Evolutionary conservation across 2,888 invertebrate species (phyloP).

Genomic region (Drosophila colorata): DNA sequence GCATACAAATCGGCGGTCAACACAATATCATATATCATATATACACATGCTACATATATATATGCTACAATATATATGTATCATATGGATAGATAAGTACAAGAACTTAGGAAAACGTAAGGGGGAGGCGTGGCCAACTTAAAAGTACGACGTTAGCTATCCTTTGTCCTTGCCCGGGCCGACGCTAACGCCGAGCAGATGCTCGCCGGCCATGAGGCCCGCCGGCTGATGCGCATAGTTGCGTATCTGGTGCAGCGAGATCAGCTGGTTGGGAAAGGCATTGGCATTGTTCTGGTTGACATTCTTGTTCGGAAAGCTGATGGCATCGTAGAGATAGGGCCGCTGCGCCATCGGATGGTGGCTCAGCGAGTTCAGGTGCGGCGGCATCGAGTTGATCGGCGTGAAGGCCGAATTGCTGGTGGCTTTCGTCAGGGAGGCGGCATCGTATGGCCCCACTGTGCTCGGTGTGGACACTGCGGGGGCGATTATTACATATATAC

Average conservation of each 20-base stretch:
- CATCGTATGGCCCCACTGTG: conserved; percentile 86
- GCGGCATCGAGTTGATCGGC: conserved; percentile 93
- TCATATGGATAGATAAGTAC: conserved; percentile 6
- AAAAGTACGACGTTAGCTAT: conserved; percentile 84
- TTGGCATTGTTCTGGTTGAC: conserved; percentile 87
- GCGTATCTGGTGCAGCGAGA: conserved; percentile 97
- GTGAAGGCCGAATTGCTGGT: conserved; percentile 96
- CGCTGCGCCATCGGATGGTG: conserved; percentile 90
- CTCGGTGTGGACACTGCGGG: conserved; percentile 82
- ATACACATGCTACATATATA: conserved; percentile 1
- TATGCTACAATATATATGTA: conserved; percentile 12
- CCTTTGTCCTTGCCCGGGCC: conserved; percentile 85
- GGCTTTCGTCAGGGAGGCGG: conserved; percentile 86
- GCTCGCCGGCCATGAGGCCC: conserved; percentile 89
- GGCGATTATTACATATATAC: not conserved
- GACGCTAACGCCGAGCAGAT: conserved; percentile 87
- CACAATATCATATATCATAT: conserved; percentile 31
- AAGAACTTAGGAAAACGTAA: conserved; percentile 26
- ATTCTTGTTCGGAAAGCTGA: conserved; percentile 93
- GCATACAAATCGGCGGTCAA: conserved; percentile 62
- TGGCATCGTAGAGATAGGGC: conserved; percentile 96
- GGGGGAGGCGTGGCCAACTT: conserved; percentile 58
- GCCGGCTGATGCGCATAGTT: conserved; percentile 97
- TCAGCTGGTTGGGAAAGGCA: conserved; percentile 95
- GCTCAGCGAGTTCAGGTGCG: conserved; percentile 90